Base-by-base conservation (phyloP, 2,113 vertebrate species). In the Agapornis roseicollis region DNA sequence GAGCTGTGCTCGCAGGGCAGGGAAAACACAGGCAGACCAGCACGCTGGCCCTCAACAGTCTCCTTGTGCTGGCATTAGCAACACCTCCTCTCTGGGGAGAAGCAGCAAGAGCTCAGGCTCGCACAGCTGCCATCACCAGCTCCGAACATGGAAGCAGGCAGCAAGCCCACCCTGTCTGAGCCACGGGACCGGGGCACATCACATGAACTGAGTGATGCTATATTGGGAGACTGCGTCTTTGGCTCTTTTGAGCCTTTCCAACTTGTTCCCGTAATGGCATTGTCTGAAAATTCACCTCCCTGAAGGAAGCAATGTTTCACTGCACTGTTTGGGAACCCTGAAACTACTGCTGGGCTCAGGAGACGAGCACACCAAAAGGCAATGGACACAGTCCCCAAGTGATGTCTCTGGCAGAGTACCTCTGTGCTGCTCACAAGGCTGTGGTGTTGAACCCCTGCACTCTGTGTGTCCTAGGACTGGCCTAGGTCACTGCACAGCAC, bases 101-200 rank as follows among this genome's bases (percentile, higher is more conserved):
- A 50, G 10, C 60, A 78, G 68, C 60, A 74, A 66, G 76, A 76
- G 72, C 69, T 89, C 69, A 78, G 85, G 63, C 88, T 90, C 74
- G 68, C 85, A 11, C 20, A 68, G 83, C 83, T 86, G 88, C 61
- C 80, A 25, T 39, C 29, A 55, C 33, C 64, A 84, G 72, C 77
- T 84, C 94, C 7, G 5, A 95, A 94, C 39, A 90, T 41, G 72
- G 83, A 90, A 95, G 55, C 60, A 71, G 55, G 60, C 82, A 96
- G 70, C 52, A 33, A 80, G 80, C 42, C 76, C 77, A 80, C 64
- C 90, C 76, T 33, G 53, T 61, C 60, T 23, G n/a, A 86, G 81
- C 85, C 85, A 50, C 6, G 5, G 31, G 80, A 65, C 85, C 7
- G 63, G 58, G 49, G 46, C 85, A 78, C 68, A 70, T 80, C 72